Conservation (phyloP, 2,113 vertebrate species). For the Pithys albifrons region DNA sequence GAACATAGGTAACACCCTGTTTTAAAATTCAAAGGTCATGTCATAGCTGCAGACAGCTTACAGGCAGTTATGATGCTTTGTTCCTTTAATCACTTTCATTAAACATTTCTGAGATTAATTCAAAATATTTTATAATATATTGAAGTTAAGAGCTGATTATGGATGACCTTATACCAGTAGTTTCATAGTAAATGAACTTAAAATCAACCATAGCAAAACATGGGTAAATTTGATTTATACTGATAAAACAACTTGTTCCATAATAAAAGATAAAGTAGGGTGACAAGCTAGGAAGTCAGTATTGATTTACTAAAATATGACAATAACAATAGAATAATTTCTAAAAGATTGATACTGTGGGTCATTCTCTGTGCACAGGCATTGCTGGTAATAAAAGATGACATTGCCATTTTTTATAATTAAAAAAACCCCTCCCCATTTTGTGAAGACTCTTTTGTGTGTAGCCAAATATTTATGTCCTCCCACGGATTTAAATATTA, state of each 20-base stretch:
- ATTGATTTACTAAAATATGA: not conserved
- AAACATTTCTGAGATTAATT: slow-evolving; percentile 21
- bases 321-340: not conserved
- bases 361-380: not conserved
- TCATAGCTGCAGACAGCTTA: not conserved
- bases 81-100: slow-evolving; percentile 24
- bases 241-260: not conserved
- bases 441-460: not conserved
- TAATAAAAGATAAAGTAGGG: not conserved
- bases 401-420: not conserved
- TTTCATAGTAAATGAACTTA: not conserved
- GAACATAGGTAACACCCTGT: not conserved
- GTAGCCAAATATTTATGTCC: not conserved
- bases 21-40: not conserved
- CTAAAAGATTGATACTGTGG: not conserved
- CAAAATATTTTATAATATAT: slow-evolving; percentile 19
- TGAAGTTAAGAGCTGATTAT: slow-evolving; percentile 14
- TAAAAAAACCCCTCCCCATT: not conserved
- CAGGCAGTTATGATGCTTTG: not conserved
- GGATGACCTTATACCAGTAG: not conserved
- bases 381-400: not conserved
- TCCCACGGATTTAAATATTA: not conserved
- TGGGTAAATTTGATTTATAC: slow-evolving; percentile 28
- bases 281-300: slow-evolving; percentile 11
- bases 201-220: not conserved